These are phyloP conservation scores for Ctenopoma kingsleyae DNA, from an alignment of 2,797 vertebrate genomes.

Conservation along the genomic window DNA sequence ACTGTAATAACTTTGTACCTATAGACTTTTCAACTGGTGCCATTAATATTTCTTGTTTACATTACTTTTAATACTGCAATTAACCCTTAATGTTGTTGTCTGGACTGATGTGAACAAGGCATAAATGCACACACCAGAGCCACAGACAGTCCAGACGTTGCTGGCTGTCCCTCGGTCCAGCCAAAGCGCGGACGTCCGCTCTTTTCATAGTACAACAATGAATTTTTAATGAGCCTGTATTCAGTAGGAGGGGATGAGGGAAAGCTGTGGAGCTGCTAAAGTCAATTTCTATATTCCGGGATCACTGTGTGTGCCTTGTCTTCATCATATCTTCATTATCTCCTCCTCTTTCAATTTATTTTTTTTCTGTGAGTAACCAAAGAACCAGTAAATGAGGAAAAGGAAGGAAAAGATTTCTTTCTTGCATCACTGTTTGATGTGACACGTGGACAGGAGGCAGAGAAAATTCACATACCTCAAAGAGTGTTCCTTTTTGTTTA, in stretches of 20 bases:
- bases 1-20: neutral
- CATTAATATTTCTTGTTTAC: neutral
- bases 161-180: conserved; percentile 70
- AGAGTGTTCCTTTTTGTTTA: conserved; percentile 68
- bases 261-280: conserved; percentile 60
- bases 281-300: conserved; percentile 74
- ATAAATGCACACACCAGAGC: conserved; percentile 55
- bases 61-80: conserved; percentile 12
- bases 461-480: conserved; percentile 43
- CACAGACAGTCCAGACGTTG: conserved; percentile 55
- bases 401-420: conserved; percentile 2
- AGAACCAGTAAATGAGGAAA: conserved; percentile 41
- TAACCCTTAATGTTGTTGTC: conserved; percentile 8
- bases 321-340: conserved; percentile 73
- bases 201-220: conserved; percentile 71
- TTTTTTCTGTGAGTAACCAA: conserved; percentile 52
- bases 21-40: neutral
- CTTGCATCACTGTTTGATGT: conserved; percentile 40
- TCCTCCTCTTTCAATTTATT: conserved; percentile 52
- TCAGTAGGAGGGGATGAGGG: conserved; percentile 69
- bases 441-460: conserved; percentile 26
- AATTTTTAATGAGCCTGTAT: conserved; percentile 83
- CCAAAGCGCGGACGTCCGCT: conserved; percentile 77
- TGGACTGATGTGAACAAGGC: conserved; percentile 42
- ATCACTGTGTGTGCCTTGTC: conserved; percentile 58